Base-by-base conservation (phyloP, 2,888 invertebrate genomes). In the Pristionchus fissidentatus region DNA sequence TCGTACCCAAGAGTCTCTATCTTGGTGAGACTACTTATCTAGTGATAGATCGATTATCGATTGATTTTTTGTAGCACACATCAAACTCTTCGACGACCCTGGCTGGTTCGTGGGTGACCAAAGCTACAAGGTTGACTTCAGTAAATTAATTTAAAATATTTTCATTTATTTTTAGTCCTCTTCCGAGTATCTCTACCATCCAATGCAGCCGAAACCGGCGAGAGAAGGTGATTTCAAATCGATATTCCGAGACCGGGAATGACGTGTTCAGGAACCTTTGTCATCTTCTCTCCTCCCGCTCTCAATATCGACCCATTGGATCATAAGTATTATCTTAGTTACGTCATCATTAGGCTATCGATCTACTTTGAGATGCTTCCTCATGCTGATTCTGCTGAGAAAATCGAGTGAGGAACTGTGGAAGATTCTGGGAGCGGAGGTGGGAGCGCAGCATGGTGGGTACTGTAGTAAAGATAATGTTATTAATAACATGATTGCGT, bases 391-490 rank as follows among this genome's bases (percentile, higher is more conserved):
- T 70, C 70, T 70, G n/a, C n/a, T 70, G 10, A 22, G 7, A 26
- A 70, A 70, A 70, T 70, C 70, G 70, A 70, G 70, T 26, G 70
- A 70, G 41, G 70, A 70, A 32, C 26, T 70, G 41, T 70, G 70
- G 70, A 70, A 70, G 70, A 70, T 70, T 3, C 70, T 70, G n/a
- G 70, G 70, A 70, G 70, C 70, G 10, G 70, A 70, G 70, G n/a
- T 26, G 41, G 43, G 70, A 41, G 70, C 70, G 19, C 70, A 70
- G 43, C 70, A 70, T 26, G 70, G 70, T 70, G n/a, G 43, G 41
- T 15, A 8, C 22, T 38, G 3, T 19, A n/a, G 22, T 26, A 57
- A 1, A n/a, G n/a, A 38, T 66, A 35, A 35, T 66, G 32, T 32
- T 55, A 55, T 13, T 55, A 4, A 55, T 4, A n/a, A n/a, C n/a